Percentiles rank a stretch among this genome's conserved stretches.
Evolutionary conservation across 2,113 vertebrate species (phyloP).

Genomic region (Myotis brandtii): DNA sequence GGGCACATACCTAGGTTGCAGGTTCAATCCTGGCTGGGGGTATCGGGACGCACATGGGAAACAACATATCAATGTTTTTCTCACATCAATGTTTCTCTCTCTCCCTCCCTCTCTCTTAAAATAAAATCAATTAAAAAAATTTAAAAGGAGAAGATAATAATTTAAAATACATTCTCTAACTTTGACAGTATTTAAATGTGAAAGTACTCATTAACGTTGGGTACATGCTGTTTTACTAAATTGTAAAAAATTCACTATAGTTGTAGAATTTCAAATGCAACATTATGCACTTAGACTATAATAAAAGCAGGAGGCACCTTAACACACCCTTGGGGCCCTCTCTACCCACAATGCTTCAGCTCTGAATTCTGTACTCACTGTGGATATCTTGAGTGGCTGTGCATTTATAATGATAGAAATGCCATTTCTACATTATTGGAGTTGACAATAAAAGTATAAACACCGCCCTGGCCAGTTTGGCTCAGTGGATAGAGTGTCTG

Average conservation of each 20-base stretch:
- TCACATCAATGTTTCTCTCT: background rate
- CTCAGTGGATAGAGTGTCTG: too few species aligned
- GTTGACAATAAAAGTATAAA: background rate
- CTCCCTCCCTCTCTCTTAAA: background rate
- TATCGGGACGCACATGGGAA: fast-evolving
- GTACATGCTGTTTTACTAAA: background rate
- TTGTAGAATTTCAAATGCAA: background rate
- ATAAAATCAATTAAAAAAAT: background rate
- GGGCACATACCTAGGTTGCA: too few species aligned
- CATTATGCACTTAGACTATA: background rate
- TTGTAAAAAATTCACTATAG: background rate
- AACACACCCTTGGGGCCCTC: background rate
- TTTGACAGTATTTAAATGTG: slow-evolving; percentile 34
- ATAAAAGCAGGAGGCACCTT: background rate
- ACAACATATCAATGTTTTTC: background rate
- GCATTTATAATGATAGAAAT: background rate
- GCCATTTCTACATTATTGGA: background rate
- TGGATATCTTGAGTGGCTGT: background rate
- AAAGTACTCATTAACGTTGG: slow-evolving; percentile 21
- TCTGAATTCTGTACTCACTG: background rate
- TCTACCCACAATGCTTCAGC: background rate
- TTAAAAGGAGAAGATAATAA: background rate
- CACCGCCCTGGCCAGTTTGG: too few species aligned
- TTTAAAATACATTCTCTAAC: background rate
- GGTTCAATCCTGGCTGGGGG: too few species aligned